Evolutionary conservation across 2,113 vertebrate species (phyloP).

Genomic region (Brachypodius melanocephalos): DNA sequence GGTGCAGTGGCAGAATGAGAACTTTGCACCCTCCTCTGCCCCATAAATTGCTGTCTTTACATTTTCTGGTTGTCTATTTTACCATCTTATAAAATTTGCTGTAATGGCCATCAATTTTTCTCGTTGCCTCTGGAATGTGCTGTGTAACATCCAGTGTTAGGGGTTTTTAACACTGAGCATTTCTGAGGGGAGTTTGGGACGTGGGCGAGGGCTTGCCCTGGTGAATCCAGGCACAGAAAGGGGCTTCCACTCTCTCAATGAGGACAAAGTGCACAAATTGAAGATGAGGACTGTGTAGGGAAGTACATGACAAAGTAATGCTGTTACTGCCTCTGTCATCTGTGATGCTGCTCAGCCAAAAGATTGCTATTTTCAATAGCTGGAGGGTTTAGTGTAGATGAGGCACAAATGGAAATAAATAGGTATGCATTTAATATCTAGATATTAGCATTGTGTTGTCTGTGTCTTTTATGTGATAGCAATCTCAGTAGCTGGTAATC

Average conservation of each 20-base stretch:
- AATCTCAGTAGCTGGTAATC: neutral
- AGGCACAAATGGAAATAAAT: neutral
- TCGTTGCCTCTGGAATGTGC: neutral
- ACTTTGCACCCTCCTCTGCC: neutral
- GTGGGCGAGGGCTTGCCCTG: neutral
- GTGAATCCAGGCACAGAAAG: neutral
- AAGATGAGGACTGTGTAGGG: neutral
- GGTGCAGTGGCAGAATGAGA: neutral
- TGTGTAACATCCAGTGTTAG: neutral
- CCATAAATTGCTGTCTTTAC: slow-evolving; percentile 16
- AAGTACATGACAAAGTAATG: neutral
- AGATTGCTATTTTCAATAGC: neutral
- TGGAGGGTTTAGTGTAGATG: neutral
- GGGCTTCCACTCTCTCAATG: neutral
- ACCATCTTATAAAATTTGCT: neutral
- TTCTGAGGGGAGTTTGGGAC: neutral
- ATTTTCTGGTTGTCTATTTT: neutral
- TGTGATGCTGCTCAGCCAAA: neutral
- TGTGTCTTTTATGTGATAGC: neutral
- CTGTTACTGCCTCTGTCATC: neutral
- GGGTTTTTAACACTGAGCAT: neutral
- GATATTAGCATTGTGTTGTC: neutral
- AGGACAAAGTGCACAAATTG: neutral
- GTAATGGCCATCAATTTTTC: neutral
- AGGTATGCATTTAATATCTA: neutral